Percentiles rank a stretch among this genome's conserved stretches.
Conservation (phyloP, 2,113 vertebrate genomes). For the Prinia subflava region DNA sequence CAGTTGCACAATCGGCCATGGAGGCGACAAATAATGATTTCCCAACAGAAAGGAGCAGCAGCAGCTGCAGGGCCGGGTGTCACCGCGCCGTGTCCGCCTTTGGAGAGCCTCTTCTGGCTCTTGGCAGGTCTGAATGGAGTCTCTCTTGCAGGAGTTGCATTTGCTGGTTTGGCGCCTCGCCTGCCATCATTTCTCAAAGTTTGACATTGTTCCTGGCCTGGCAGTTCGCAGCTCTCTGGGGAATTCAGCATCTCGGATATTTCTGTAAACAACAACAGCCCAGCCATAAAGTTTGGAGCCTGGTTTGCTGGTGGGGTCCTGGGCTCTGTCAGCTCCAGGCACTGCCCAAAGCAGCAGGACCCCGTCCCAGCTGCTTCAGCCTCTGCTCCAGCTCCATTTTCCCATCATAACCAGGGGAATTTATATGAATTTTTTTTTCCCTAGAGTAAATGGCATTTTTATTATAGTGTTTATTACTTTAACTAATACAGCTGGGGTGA, state of each 20-base stretch:
- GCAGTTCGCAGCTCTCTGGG: neutral
- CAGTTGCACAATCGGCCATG: neutral
- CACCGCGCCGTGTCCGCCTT: neutral
- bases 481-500: neutral
- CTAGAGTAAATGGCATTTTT: neutral
- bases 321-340: neutral
- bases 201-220: conserved; percentile 13
- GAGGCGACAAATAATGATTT: neutral
- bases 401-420: neutral
- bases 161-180: neutral
- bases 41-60: neutral
- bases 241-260: neutral
- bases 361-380: neutral
- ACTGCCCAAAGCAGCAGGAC: neutral
- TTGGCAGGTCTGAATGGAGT: neutral
- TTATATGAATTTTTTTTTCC: neutral
- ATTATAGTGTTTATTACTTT: neutral
- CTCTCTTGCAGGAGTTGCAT: neutral
- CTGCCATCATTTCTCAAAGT: neutral
- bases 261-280: conserved; percentile 23
- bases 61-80: neutral
- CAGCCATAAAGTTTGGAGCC: neutral
- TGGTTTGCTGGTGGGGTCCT: neutral
- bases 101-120: neutral
- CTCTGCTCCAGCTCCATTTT: neutral